Evolutionary conservation across 2,113 vertebrate species (phyloP).

Genomic region (Amphilophus citrinellus): DNA sequence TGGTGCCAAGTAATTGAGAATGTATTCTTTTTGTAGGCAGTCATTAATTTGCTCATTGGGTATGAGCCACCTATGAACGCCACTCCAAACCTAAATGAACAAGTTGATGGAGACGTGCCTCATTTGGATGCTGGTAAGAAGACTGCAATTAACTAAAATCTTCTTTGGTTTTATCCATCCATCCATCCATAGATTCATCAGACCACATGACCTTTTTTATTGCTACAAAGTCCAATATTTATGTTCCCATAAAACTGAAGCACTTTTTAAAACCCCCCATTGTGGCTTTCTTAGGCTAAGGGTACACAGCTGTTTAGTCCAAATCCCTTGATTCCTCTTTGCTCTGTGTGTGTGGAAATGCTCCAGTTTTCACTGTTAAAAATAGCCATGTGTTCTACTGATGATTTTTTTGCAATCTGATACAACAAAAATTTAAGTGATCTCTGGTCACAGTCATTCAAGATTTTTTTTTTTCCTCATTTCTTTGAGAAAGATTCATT

Average conservation of each 20-base stretch:
- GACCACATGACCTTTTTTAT: not conserved
- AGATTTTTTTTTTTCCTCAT: not conserved
- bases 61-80: slow-evolving; percentile 86
- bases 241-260: not conserved
- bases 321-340: not conserved
- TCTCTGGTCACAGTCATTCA: not conserved
- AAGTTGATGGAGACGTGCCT: slow-evolving; percentile 68
- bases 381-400: not conserved
- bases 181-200: not conserved
- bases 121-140: slow-evolving; percentile 80
- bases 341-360: not conserved
- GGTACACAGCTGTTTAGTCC: not conserved
- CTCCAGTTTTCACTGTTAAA: not conserved
- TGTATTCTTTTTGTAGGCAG: slow-evolving; percentile 80
- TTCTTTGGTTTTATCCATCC: too few species aligned
- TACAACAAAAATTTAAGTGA: not conserved
- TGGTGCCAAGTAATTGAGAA: not conserved
- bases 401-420: not conserved
- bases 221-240: not conserved
- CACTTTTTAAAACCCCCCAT: not conserved
- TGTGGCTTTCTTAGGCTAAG: not conserved
- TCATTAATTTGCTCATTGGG: slow-evolving; percentile 87
- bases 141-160: not conserved
- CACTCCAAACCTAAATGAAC: slow-evolving; percentile 80
- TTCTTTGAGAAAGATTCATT: not conserved